Base-by-base conservation (phyloP, 2,113 vertebrate species). In the Hydropotes inermis region DNA sequence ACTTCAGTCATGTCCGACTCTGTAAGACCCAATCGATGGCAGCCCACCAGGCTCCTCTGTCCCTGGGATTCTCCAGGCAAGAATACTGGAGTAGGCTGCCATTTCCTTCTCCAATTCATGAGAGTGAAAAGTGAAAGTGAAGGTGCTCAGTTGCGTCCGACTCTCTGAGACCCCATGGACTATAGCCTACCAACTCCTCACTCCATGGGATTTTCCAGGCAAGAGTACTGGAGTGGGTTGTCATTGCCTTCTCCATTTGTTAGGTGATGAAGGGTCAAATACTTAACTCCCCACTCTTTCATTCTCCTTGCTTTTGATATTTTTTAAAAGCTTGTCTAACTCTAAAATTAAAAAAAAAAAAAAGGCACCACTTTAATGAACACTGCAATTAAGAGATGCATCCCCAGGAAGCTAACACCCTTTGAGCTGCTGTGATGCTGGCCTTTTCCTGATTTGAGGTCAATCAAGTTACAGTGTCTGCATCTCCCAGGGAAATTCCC, bases 401-500 rank as follows among this genome's bases (percentile, higher is more conserved):
- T 36, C 57, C 47, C n/a, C 70, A 94, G 90, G 93, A 97, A 98
- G 89, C 36, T 47, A 90, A 57, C n/a, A 23, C 36, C 47, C 43
- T 95, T 92, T 89, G 91, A 94, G 70, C 60, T 61, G 27, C 95
- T 92, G 30, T 91, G 55, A 94, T 67, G 83, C 92, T 70, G 86
- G 58, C 60, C 64, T 98, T 97, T 97, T 96, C 70, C 76, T 93
- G 90, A 96, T 95, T 91, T 74, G 92, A 96, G 91, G 88, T 97
- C 97, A 97, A 84, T 97, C 33, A 61, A 93, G 82, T 91, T 87
- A 61, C 3, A 19, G 30, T 67, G 76, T 91, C 91, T 93, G 58
- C 67, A 17, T 95, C 95, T 94, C 93, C 60, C 67, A 91, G 78
- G 78, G 91, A 96, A 91, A 78, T 83, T 57, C 82, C 43, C 58